These are phyloP conservation scores for Trialeurodes vaporariorum DNA, from an alignment of 1,140 invertebrate genomes.

Conservation along the genomic window DNA sequence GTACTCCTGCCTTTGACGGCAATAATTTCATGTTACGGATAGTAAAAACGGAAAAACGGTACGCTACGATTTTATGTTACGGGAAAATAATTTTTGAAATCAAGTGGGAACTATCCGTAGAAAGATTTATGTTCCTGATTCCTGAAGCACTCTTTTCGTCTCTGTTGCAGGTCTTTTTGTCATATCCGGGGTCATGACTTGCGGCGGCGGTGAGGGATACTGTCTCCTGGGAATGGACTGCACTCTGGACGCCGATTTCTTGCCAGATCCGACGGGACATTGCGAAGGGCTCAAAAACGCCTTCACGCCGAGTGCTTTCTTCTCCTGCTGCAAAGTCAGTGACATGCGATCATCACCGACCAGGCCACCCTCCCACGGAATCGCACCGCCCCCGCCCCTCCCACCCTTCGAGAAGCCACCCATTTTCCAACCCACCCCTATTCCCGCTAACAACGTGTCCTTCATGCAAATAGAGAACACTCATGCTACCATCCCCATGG, in stretches of 20 bases:
- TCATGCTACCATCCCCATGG: too few relatives aligned
- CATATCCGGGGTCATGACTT: constrained; percentile 36
- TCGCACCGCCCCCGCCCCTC: too few relatives aligned
- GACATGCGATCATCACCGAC: constrained; percentile 8
- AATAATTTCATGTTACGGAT: too few relatives aligned
- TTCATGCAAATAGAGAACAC: neutral
- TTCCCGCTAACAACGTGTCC: neutral
- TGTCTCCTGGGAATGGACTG: constrained; percentile 35
- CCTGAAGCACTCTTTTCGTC: too few relatives aligned
- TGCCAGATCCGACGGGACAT: constrained; percentile 32
- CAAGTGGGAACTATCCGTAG: too few relatives aligned
- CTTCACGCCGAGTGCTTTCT: constrained; percentile 35
- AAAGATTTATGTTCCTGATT: too few relatives aligned
- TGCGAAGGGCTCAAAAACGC: constrained; percentile 35
- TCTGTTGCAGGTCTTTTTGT: constrained; percentile 36
- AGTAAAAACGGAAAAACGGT: too few relatives aligned
- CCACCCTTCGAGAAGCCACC: neutral
- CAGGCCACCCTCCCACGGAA: neutral
- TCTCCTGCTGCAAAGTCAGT: constrained; percentile 34
- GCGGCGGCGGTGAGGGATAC: constrained; percentile 34
- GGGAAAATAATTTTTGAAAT: too few relatives aligned
- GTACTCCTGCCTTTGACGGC: too few relatives aligned
- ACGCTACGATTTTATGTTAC: too few relatives aligned
- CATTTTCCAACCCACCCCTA: neutral
- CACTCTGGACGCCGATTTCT: constrained; percentile 35